phyloP scores from a whole-genome alignment of 2,888 invertebrate species.

The Drosophila aldrichi region DNA sequence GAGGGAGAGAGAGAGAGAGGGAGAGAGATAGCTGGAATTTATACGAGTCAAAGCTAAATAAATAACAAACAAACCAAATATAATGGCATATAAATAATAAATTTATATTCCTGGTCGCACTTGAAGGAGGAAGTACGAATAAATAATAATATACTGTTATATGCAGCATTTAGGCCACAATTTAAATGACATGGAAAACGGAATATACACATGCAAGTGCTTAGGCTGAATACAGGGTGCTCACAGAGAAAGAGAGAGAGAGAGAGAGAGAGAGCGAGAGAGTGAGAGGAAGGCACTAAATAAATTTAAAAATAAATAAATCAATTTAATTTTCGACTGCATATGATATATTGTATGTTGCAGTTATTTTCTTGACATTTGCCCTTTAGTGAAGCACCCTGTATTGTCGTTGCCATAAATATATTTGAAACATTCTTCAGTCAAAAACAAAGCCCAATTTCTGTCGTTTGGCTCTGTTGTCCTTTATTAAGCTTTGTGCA shows the following conservation, averaged over 20 bases:
- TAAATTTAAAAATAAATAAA: not conserved
- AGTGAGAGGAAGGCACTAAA: no score
- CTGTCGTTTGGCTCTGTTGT: conserved; percentile 23
- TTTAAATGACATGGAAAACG: conserved; percentile 66
- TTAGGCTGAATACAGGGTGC: conserved; percentile 47
- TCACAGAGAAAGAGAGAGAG: no score
- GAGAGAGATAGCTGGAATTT: conserved; percentile 22
- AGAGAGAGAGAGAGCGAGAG: no score
- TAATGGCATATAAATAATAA: conserved; percentile 74
- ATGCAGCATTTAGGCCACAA: conserved; percentile 51
- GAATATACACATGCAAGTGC: conserved; percentile 3
- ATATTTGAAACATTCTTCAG: conserved; percentile 39
- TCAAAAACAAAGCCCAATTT: conserved; percentile 32
- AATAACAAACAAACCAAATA: conserved; percentile 44
- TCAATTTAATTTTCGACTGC: no score
- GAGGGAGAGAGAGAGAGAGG: not conserved
- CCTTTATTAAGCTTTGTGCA: conserved; percentile 1
- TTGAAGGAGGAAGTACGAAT: conserved; percentile 65
- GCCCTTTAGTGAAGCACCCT: conserved; percentile 29
- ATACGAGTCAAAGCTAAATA: conserved; percentile 47
- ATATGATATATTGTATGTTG: not conserved
- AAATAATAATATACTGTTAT: conserved; percentile 73
- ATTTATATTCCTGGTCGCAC: conserved; percentile 44
- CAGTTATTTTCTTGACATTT: not conserved
- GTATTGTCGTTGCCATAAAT: conserved; percentile 19